Evolutionary conservation across 1,140 invertebrate genomes (phyloP).

Genomic region (Stratiolaelaps scimitus): DNA sequence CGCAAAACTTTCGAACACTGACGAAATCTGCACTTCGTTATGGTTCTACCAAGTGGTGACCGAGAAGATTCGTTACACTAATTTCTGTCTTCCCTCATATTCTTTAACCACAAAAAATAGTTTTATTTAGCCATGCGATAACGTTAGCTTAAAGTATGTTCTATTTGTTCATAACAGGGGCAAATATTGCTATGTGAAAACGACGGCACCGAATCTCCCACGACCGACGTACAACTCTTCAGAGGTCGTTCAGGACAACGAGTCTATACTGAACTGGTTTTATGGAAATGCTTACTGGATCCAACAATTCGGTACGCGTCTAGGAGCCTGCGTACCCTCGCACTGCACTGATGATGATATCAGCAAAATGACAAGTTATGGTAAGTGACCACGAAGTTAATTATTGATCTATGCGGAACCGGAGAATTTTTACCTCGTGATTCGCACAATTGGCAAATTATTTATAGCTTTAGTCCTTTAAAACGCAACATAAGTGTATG

Average conservation of each 20-base stretch:
- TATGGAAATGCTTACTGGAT: conserved; percentile 19
- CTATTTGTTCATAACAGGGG: background rate
- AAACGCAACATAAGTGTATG: too few species aligned
- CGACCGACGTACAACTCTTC: background rate
- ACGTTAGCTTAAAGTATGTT: background rate
- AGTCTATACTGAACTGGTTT: conserved; percentile 26
- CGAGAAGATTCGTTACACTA: too few species aligned
- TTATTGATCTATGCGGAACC: too few species aligned
- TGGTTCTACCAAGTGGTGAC: too few species aligned
- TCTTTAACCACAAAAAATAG: too few species aligned
- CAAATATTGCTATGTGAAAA: conserved; percentile 27
- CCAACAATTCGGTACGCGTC: conserved; percentile 1
- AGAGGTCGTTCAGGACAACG: background rate
- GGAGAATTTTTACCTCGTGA: too few species aligned
- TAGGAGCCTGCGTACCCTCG: conserved; percentile 19
- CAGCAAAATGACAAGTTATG: conserved; percentile 7
- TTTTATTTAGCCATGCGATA: too few species aligned
- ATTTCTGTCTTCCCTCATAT: too few species aligned
- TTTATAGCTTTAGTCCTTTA: too few species aligned
- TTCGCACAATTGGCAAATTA: too few species aligned
- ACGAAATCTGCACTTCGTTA: too few species aligned
- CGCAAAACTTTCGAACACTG: too few species aligned
- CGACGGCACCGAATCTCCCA: conserved; percentile 17
- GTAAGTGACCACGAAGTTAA: background rate
- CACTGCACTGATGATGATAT: conserved; percentile 10